Evolutionary conservation across 2,888 invertebrate species (phyloP).

Genomic region (Drosophila formosana): DNA sequence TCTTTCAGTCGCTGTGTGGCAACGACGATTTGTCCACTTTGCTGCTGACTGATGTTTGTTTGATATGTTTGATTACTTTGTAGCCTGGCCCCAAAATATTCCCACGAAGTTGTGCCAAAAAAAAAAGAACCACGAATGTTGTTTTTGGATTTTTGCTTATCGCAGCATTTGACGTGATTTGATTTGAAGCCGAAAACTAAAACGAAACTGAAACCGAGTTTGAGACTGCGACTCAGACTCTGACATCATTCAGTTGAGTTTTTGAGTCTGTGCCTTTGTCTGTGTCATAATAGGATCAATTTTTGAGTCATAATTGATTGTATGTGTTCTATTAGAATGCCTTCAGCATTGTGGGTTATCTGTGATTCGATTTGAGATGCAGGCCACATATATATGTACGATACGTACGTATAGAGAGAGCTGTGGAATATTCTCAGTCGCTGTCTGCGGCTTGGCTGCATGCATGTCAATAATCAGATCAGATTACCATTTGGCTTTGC

Average conservation of each 20-base stretch:
- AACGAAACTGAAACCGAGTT: conserved; percentile 35
- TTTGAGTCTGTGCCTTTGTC: neutral
- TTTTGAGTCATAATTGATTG: conserved; percentile 70
- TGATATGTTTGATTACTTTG: conserved; percentile 79
- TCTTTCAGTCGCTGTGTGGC: neutral
- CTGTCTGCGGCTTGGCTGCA: conserved; percentile 42
- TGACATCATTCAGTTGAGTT: conserved; percentile 73
- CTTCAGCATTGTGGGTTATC: conserved; percentile 65
- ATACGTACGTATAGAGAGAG: too few relatives aligned
- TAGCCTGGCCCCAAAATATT: conserved; percentile 59
- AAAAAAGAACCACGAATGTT: neutral
- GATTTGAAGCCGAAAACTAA: conserved; percentile 53
- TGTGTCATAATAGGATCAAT: conserved; percentile 75
- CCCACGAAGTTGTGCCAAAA: conserved; percentile 62
- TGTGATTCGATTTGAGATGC: conserved; percentile 59
- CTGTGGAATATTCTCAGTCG: neutral
- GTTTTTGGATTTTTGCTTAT: conserved; percentile 62
- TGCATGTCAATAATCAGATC: conserved; percentile 79
- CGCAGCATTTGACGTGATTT: conserved; percentile 74
- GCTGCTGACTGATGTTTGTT: conserved; percentile 74
- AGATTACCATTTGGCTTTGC: conserved; percentile 77
- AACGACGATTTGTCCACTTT: conserved; percentile 70
- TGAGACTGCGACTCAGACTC: conserved; percentile 33
- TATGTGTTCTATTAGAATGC: conserved; percentile 70
- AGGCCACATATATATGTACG: neutral